Conservation (phyloP, 2,888 invertebrate genomes). For the Bellardia pandia region DNA sequence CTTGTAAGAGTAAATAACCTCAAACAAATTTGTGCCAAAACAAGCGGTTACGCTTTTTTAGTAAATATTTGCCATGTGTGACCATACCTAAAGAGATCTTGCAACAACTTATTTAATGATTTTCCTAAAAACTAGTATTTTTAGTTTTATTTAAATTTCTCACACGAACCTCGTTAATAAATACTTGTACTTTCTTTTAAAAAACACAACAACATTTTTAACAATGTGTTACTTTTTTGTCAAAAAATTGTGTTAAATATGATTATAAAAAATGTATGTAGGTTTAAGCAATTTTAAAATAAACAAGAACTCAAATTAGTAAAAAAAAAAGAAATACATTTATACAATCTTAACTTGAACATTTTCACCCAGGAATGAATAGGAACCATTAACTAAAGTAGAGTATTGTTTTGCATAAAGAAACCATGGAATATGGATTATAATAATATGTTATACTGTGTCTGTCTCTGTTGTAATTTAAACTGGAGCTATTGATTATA, state of each 20-base stretch:
- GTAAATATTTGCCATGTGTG: no score
- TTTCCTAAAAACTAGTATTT: neutral
- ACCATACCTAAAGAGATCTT: no score
- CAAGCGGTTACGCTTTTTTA: no score
- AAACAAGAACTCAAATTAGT: neutral
- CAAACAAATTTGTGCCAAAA: no score
- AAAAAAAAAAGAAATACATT: neutral
- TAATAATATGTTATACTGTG: no score
- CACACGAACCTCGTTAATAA: conserved; percentile 2
- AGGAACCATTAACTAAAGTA: neutral
- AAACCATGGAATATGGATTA: no score
- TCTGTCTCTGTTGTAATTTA: no score
- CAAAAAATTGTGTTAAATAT: neutral
- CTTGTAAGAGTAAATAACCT: no score
- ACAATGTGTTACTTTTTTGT: conserved; percentile 8
- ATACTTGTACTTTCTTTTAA: conserved; percentile 40
- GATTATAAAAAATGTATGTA: neutral
- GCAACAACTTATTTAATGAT: no score
- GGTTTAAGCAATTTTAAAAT: neutral
- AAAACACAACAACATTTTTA: conserved; percentile 12
- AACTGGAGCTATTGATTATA: no score
- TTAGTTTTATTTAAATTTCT: neutral
- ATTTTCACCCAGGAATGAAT: neutral
- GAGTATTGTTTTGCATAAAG: no score
- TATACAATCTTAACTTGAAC: neutral